A percentile compares a stretch with the other conserved stretches of the same genome.
Evolutionary conservation across 1,140 invertebrate species (phyloP).

Genomic region (Nasonia longicornis): DNA sequence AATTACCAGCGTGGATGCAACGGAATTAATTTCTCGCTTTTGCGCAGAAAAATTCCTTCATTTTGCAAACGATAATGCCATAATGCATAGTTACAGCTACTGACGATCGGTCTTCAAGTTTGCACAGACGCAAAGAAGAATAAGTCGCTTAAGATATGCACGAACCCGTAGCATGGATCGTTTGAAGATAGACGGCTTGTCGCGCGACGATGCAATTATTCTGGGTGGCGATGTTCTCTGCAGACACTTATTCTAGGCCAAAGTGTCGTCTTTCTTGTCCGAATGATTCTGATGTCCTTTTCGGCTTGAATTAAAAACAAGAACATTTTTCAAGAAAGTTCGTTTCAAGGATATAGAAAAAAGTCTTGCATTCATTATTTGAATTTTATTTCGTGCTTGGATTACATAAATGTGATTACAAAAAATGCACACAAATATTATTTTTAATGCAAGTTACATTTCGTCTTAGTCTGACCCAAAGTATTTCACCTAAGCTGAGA

Average conservation of each 20-base stretch:
- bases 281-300: not conserved
- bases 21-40: too few species aligned
- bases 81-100: not conserved
- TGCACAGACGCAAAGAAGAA: not conserved
- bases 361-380: not conserved
- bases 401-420: too few species aligned
- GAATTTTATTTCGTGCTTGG: too few species aligned
- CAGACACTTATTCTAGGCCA: not conserved
- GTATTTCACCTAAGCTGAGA: not conserved
- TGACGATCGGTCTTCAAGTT: not conserved
- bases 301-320: not conserved
- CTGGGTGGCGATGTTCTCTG: not conserved
- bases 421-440: too few species aligned
- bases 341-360: not conserved
- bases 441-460: too few species aligned
- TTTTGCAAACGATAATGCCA: not conserved
- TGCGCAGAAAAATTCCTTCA: not conserved
- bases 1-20: too few species aligned
- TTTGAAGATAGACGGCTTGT: not conserved
- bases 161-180: not conserved
- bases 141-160: constrained; percentile 32
- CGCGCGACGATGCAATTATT: not conserved
- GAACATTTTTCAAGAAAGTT: not conserved
- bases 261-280: not conserved
- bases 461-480: not conserved